These are phyloP conservation scores for Triplophysa dalaica DNA, from an alignment of 2,113 vertebrate genomes.

Conservation along the genomic window DNA sequence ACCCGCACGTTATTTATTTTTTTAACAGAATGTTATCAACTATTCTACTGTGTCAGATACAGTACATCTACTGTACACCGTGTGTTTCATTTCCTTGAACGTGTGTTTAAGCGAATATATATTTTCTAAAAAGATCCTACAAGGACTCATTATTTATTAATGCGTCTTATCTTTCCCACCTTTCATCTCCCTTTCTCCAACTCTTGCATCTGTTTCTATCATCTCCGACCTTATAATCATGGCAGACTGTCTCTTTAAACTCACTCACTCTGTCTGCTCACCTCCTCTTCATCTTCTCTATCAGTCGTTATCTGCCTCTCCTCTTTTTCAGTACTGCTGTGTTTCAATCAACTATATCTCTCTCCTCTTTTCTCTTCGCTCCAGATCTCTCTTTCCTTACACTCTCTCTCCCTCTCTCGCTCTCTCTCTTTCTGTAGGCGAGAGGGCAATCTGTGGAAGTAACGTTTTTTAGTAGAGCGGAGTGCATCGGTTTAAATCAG, in stretches of 20 bases:
- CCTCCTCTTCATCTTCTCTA: slow-evolving; percentile 48
- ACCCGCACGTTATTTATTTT: no score
- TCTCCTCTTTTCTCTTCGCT: slow-evolving; percentile 3
- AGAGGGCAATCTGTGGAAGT: slow-evolving; percentile 65
- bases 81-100: no score
- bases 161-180: background rate
- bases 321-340: slow-evolving; percentile 36
- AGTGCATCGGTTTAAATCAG: slow-evolving; percentile 72
- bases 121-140: no score
- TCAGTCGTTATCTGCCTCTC: slow-evolving; percentile 28
- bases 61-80: no score
- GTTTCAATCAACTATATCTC: slow-evolving; percentile 37
- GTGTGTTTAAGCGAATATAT: no score
- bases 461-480: slow-evolving; percentile 72
- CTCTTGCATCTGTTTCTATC: background rate
- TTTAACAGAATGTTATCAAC: no score
- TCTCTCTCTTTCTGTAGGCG: slow-evolving; percentile 15
- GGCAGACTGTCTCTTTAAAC: slow-evolving; percentile 39
- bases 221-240: slow-evolving; percentile 16
- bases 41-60: no score
- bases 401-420: slow-evolving; percentile 5
- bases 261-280: slow-evolving; percentile 50
- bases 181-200: slow-evolving; percentile 28
- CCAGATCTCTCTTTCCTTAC: background rate
- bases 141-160: slow-evolving; percentile 23